Evolutionary conservation across 2,797 vertebrate species (phyloP), one percentile per base, ranked within the genome.

Genomic region (Telmatherina bonti): DNA sequence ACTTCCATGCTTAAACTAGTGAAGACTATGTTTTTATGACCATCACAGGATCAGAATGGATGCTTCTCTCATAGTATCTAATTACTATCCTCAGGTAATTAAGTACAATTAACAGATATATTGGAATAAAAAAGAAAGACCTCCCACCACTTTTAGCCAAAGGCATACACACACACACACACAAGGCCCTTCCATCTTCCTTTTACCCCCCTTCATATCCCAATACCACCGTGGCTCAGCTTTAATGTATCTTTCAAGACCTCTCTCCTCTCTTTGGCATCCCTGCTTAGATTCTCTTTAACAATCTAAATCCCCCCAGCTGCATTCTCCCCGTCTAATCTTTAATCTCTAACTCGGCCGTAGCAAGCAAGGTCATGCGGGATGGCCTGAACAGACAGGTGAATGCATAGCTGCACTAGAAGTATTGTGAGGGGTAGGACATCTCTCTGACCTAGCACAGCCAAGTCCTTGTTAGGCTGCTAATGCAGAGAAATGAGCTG

Each of bases 71-170:
- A 18, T 62, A 59, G 54, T 79, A 76, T 85, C 73, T 78, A 88
- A 91, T 93, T 90, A 86, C 65, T 85, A 61, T 62, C 72, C 81
- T 89, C 78, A 83, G 85, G 72, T 88, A 81, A 91, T 93, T 91
- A 91, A 84, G 81, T 55, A 67, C 85, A 92, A 91, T 90, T 92
- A 91, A 88, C 56, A 65, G 68, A 62, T 75, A 61, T 72, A 70
- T 67, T 71, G 33, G 70, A 79, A 83, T 79, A 80, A 82, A 83
- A 79, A 73, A 5, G 8, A 79, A 80, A 82, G 79, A 81, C 85
- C 79, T 90, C 81, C 79, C 83, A 77, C 74, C 63, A 52, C 56
- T 72, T 79, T n/a, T 78, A 67, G 74, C 84, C 64, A 7, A 76
- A 82, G 78, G 79, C 86, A 33, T 63, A 73, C 68, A 77, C 60